Percentiles rank a stretch among this genome's conserved stretches.
These are phyloP conservation scores for Daboia siamensis DNA, from an alignment of 2,113 vertebrate genomes.

Conservation along the genomic window DNA sequence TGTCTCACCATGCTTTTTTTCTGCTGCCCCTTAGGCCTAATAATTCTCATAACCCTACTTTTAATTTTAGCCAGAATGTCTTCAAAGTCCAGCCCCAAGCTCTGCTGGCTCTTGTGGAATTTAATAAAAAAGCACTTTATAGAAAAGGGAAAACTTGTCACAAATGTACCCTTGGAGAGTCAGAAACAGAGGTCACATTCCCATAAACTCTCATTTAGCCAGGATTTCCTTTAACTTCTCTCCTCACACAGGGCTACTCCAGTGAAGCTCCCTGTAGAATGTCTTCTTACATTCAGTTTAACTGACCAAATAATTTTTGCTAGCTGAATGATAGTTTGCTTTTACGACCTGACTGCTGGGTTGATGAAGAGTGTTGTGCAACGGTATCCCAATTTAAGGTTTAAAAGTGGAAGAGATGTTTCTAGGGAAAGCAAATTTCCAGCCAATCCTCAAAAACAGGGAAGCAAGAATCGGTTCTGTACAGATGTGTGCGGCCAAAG, in stretches of 20 bases:
- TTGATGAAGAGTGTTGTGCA: not conserved
- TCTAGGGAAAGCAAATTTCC: not conserved
- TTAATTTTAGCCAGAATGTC: not conserved
- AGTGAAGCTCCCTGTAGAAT: not conserved
- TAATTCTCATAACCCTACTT: slow-evolving; percentile 5
- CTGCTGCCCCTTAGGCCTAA: not conserved
- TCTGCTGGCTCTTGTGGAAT: not conserved
- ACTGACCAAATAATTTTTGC: not conserved
- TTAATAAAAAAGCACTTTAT: not conserved
- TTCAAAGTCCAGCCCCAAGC: not conserved
- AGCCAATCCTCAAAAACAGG: not conserved
- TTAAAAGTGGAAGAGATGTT: not conserved
- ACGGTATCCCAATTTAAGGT: not conserved
- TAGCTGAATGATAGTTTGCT: not conserved
- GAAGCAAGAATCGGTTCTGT: not conserved
- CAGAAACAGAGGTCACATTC: not conserved
- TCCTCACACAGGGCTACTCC: not conserved
- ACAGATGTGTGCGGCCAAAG: not conserved
- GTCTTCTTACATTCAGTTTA: not conserved
- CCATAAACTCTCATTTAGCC: not conserved
- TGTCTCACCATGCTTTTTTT: not conserved
- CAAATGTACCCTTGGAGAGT: not conserved
- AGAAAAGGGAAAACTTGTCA: not conserved
- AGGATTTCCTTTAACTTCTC: not conserved
- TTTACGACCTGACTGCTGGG: not conserved